Evolutionary conservation across 2,888 invertebrate species (phyloP), one percentile per base, ranked within the genome.

Genomic region (Esperia sulphurella): DNA sequence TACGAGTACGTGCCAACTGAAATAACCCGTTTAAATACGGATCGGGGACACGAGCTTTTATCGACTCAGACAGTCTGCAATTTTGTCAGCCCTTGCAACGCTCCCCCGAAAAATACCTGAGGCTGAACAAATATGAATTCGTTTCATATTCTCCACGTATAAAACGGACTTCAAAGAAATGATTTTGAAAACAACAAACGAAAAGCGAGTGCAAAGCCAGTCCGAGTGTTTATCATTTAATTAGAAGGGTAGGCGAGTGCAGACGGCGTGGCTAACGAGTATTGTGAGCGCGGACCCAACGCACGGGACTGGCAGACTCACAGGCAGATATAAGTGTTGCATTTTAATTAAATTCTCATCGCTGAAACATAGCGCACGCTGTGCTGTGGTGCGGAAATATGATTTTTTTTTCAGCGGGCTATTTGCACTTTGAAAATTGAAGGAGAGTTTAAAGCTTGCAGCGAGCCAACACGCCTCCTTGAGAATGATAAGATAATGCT

Each of bases 271-370:
- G 43, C 46, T 44, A 45, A 42, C 42, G 33, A 47, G 14, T 39
- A 9, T 14, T 21, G 13, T 39, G 14, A 8, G 38, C 12, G 13
- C 8, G 38, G 38, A 13, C 38, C 3, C n/a, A 7, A 12, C 37
- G 33, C 38, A 21, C 38, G 38, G 13, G 38, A n/a, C 13, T 46
- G 45, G 57, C 59, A 45, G 54, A 53, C 41, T 52, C 53, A 53
- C 54, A 48, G 54, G 64, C 69, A 61, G 63, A 60, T 65, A 65
- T 68, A 63, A 75, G 68, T 63, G 65, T 65, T 69, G 68, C 65
- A 63, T 74, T 83, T 83, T 79, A 82, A 83, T 82, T 79, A 81
- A 81, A 79, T 76, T 63, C 75, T 72, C 69, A 67, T 71, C 62
- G 63, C 56, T 38, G 62, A 51, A 65, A 71, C 68, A 71, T 68